Evolutionary conservation across 2,888 invertebrate species (phyloP), one percentile per base, ranked within the genome.

Genomic region (Eugnorisma glareosa): DNA sequence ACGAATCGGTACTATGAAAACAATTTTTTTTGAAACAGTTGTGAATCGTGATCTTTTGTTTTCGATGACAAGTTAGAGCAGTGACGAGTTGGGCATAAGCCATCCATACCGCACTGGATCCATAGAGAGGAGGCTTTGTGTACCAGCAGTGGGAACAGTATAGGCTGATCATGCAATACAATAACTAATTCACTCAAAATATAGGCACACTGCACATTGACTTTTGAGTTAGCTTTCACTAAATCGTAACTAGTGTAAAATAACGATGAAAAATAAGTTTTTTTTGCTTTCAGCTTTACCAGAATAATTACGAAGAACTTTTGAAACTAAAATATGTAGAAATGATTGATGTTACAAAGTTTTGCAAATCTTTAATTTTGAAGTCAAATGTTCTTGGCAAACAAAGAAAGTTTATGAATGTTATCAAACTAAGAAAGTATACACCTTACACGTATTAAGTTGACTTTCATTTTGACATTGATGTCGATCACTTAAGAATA

Each of bases 311-410:
- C 2, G 8, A n/a, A 64, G n/a, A n/a, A 37, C 8, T 70, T 63
- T 63, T 3, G 10, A 61, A 70, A 64, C 64, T 40, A 40, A 64
- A 64, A 66, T n/a, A 45, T 45, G 45, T 45, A 59, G 18, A 21
- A 63, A n/a, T 63, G 7, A 63, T 76, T 63, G 48, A 43, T 63
- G 31, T 63, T 45, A 54, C 21, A n/a, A 69, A 61, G 45, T 54
- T 69, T n/a, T 48, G 28, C 21, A 61, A 67, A 43, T 43, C 40
- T 74, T 74, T 48, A 61, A 77, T 67, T 76, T 28, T 35, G 21
- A 13, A 51, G 35, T 77, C 18, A 2, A 66, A 57, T 48, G 15
- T 66, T 59, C 24, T 61, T 54, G 21, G 18, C 18, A 40, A 57
- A 79, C 31, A 31, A 75, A 61, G 18, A 64, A 64, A 64, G 40